These are phyloP conservation scores for Melipona quadrifasciata DNA, from an alignment of 1,140 invertebrate species.

Conservation along the genomic window DNA sequence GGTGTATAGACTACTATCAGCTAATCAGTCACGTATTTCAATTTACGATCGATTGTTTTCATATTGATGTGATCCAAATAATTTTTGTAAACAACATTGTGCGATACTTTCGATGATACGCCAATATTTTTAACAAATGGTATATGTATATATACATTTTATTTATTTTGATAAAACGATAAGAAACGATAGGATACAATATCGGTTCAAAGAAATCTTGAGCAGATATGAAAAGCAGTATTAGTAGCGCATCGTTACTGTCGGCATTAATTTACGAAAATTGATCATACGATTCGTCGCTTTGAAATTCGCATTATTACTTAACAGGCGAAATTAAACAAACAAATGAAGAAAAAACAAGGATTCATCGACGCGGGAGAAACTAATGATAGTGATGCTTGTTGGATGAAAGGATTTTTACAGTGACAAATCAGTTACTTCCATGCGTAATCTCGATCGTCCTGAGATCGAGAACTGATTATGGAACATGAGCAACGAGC, in stretches of 20 bases:
- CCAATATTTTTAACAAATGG: not conserved
- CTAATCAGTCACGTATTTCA: not conserved
- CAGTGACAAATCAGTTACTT: no score
- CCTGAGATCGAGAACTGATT: slow-evolving; percentile 1
- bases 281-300: no score
- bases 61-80: not conserved
- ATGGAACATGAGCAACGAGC: slow-evolving; percentile 47
- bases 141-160: no score
- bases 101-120: not conserved
- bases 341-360: not conserved
- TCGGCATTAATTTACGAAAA: slow-evolving; percentile 15
- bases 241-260: not conserved
- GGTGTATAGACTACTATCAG: not conserved
- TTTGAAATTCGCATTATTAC: not conserved
- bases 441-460: not conserved
- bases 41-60: not conserved
- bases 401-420: not conserved
- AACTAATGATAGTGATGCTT: not conserved
- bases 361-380: not conserved
- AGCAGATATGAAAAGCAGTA: not conserved
- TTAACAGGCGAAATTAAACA: not conserved
- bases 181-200: not conserved
- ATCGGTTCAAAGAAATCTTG: not conserved
- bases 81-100: not conserved
- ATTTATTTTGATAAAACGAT: not conserved